Conservation (phyloP, 2,113 vertebrate species). For the Eulemur rufifrons region DNA sequence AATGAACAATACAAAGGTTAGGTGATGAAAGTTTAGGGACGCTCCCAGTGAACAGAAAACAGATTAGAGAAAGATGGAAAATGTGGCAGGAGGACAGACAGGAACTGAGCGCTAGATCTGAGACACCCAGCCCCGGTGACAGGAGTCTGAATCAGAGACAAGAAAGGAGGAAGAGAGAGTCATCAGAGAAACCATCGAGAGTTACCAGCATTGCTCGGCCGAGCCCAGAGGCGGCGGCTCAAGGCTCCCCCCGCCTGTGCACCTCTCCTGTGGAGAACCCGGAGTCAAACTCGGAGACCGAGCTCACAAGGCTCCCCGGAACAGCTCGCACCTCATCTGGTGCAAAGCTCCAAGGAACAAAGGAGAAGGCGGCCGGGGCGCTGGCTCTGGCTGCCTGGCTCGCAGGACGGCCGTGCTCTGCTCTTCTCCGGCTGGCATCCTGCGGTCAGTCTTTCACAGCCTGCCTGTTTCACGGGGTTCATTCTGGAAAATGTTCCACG, state of each 20-base stretch:
- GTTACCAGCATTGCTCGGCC: not conserved
- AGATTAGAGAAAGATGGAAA: not conserved
- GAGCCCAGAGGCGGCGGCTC: not conserved
- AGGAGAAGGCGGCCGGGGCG: fast-evolving
- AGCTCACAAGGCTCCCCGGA: not conserved
- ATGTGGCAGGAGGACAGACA: not conserved
- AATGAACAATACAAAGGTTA: not conserved
- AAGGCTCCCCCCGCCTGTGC: fast-evolving
- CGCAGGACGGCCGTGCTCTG: fast-evolving
- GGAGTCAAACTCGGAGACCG: fast-evolving
- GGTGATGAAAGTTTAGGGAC: too few species aligned
- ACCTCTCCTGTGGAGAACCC: fast-evolving
- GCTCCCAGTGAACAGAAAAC: not conserved
- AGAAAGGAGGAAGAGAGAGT: not conserved
- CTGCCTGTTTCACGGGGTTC: fast-evolving
- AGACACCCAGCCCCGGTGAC: not conserved
- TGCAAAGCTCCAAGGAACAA: not conserved
- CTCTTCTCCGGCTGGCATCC: not conserved
- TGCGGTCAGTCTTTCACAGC: fast-evolving
- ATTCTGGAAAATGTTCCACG: too few species aligned
- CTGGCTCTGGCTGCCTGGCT: not conserved
- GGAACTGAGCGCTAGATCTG: not conserved
- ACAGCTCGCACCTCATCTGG: too few species aligned
- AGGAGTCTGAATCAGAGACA: not conserved
- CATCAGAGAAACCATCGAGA: not conserved